Percentiles rank a stretch among this genome's conserved stretches.
Evolutionary conservation across 2,113 vertebrate species (phyloP).

Genomic region (Sinocyclocheilus anophthalmus): DNA sequence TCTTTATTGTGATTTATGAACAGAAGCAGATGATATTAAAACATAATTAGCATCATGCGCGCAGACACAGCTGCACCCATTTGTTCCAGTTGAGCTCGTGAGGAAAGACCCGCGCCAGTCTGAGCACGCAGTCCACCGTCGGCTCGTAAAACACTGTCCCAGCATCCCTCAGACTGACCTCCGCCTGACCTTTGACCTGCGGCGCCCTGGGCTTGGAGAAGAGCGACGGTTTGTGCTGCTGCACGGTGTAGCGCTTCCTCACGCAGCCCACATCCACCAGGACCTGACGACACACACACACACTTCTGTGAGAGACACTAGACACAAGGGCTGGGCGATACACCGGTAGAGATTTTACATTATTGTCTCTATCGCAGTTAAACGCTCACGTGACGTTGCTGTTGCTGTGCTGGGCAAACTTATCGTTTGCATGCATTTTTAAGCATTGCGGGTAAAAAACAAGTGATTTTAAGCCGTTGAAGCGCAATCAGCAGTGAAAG

Average conservation of each 20-base stretch:
- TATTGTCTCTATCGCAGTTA: too few species aligned
- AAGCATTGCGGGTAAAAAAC: too few species aligned
- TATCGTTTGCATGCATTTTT: too few species aligned
- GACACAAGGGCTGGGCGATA: too few species aligned
- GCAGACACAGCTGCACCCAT: conserved; percentile 64
- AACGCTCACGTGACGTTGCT: too few species aligned
- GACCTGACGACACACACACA: conserved; percentile 70
- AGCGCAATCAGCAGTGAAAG: too few species aligned
- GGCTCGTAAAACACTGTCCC: conserved; percentile 82
- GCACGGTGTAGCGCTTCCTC: conserved; percentile 71
- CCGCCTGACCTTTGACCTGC: background rate
- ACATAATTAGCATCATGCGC: background rate
- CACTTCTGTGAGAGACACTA: too few species aligned
- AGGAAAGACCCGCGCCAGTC: conserved; percentile 84
- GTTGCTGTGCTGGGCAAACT: too few species aligned
- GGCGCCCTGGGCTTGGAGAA: conserved; percentile 70
- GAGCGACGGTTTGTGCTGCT: conserved; percentile 68
- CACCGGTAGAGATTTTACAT: too few species aligned
- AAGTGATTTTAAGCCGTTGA: too few species aligned
- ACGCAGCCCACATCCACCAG: conserved; percentile 85
- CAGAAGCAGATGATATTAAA: background rate
- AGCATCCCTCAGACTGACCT: conserved; percentile 7
- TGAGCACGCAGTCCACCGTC: conserved; percentile 83
- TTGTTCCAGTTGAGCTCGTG: conserved; percentile 87
- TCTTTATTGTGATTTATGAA: conserved; percentile 1